These are phyloP conservation scores for Geodia barretti DNA, from an alignment of 37 sponge, comb jelly and placozoan species.

Conservation along the genomic window DNA sequence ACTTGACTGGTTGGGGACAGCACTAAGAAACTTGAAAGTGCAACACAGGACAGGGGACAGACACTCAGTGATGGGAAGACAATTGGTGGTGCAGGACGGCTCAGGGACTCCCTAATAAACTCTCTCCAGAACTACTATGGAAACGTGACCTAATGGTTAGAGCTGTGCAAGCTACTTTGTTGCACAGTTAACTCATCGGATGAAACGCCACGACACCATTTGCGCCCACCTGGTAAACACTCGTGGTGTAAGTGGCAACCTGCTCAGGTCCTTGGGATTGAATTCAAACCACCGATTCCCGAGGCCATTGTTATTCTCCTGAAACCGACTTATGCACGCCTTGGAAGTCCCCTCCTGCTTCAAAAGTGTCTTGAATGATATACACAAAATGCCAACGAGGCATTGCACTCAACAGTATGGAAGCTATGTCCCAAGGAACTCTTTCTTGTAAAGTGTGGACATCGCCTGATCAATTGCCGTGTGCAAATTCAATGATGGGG, in stretches of 20 bases:
- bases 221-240: slow-evolving; percentile 18
- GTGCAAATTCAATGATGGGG: slow-evolving; percentile 20
- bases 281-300: not conserved
- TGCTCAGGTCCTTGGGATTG: not conserved
- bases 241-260: slow-evolving; percentile 36
- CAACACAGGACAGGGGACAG: not conserved
- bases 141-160: slow-evolving; percentile 14
- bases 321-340: no score
- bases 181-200: slow-evolving; percentile 30
- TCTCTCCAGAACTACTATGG: slow-evolving; percentile 51
- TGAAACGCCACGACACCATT: slow-evolving; percentile 20
- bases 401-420: no score
- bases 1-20: slow-evolving; percentile 30
- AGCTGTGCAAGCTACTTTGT: slow-evolving; percentile 21
- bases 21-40: slow-evolving; percentile 22
- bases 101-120: slow-evolving; percentile 14
- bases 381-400: no score
- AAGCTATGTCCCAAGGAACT: slow-evolving; percentile 12
- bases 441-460: not conserved
- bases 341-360: no score
- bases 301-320: no score
- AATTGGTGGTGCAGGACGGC: slow-evolving; percentile 35
- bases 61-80: slow-evolving; percentile 30
- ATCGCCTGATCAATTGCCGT: slow-evolving; percentile 20
- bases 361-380: no score